Conservation (phyloP, 2,888 invertebrate species). For the Archaeoteleia sp. region DNA sequence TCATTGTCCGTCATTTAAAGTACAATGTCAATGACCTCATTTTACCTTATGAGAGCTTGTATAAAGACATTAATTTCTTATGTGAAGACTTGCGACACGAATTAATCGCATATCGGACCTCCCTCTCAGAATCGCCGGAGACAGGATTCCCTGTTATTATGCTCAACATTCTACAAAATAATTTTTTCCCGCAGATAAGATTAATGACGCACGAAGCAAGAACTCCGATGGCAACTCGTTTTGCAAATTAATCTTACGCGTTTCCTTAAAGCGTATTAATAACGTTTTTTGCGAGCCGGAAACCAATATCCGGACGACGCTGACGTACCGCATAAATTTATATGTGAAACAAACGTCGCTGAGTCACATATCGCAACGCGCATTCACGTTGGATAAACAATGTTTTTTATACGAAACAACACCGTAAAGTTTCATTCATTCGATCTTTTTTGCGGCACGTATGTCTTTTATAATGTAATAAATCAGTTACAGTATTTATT, state of each 20-base stretch:
- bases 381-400: background rate
- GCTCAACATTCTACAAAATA: conserved; percentile 68
- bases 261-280: conserved; percentile 68
- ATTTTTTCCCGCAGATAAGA: conserved; percentile 66
- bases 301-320: conserved; percentile 46
- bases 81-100: conserved; percentile 63
- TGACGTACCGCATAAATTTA: conserved; percentile 41
- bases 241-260: conserved; percentile 68
- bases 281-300: conserved; percentile 56
- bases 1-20: background rate
- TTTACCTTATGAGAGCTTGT: conserved; percentile 29
- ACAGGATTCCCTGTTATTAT: conserved; percentile 68
- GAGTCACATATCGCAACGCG: conserved; percentile 2
- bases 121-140: conserved; percentile 61
- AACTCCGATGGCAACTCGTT: conserved; percentile 66
- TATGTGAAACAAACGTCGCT: conserved; percentile 30
- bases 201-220: conserved; percentile 63
- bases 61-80: conserved; percentile 63
- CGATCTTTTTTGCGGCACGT: too few relatives aligned
- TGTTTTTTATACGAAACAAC: background rate
- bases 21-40: conserved; percentile 25
- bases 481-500: too few relatives aligned
- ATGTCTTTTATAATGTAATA: background rate
- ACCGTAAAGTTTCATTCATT: too few relatives aligned
- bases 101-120: conserved; percentile 63